phyloP scores from a whole-genome alignment of 2,888 invertebrate species.

The Apamea anceps region DNA sequence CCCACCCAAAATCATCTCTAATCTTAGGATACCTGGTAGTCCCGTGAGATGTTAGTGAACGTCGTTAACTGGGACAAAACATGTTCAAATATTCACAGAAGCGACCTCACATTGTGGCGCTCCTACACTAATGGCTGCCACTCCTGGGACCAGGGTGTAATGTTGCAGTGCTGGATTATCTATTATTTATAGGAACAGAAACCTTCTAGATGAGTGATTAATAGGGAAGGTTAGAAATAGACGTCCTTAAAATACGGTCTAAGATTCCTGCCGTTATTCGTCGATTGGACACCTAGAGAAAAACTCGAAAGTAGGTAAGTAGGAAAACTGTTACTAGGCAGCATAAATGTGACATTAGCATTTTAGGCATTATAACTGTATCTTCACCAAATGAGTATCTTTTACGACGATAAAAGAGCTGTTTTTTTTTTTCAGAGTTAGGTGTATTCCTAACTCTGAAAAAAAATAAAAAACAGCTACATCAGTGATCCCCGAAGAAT shows the following conservation, averaged over 20 bases:
- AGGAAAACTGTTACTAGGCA: neutral
- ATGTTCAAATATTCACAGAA: conserved; percentile 54
- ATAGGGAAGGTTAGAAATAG: conserved; percentile 7
- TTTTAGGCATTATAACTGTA: neutral
- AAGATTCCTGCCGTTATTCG: no score
- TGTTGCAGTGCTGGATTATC: conserved; percentile 22
- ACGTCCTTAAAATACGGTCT: neutral
- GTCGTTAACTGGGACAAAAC: conserved; percentile 51
- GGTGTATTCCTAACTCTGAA: no score
- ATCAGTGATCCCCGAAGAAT: no score
- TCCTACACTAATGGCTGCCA: conserved; percentile 45
- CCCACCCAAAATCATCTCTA: conserved; percentile 9
- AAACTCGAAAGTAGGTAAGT: neutral
- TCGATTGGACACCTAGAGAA: no score
- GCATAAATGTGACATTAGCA: no score
- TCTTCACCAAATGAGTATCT: neutral
- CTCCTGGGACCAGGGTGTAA: conserved; percentile 37
- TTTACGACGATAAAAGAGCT: neutral
- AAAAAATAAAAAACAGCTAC: no score
- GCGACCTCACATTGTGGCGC: conserved; percentile 18
- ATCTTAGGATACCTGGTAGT: conserved; percentile 23
- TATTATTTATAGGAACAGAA: conserved; percentile 18
- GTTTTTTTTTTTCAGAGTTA: neutral
- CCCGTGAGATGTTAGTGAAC: conserved; percentile 25
- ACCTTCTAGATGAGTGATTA: conserved; percentile 20